Conservation (phyloP, 2,113 vertebrate species). For the Mugil cephalus region DNA sequence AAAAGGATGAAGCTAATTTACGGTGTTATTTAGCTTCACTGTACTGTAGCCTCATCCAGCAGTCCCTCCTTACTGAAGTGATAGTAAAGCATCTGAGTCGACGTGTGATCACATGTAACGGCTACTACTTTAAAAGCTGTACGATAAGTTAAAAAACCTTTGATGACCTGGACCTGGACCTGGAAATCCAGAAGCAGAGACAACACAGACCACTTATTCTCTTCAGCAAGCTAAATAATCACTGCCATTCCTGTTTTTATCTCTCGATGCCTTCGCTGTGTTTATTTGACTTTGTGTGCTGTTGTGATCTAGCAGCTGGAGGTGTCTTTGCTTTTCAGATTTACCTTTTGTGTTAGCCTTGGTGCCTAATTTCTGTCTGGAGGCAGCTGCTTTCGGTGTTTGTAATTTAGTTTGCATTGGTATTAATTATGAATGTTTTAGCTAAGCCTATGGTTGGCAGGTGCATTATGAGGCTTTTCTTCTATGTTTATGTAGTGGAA, state of each 20-base stretch:
- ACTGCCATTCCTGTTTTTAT: background rate
- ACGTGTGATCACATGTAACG: no score
- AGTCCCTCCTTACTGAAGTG: no score
- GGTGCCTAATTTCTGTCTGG: conserved; percentile 19
- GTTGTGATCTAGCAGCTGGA: conserved; percentile 1
- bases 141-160: no score
- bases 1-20: no score
- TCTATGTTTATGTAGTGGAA: conserved; percentile 25
- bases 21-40: no score
- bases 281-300: background rate
- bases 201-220: background rate
- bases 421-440: conserved; percentile 33
- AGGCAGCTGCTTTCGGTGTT: conserved; percentile 28
- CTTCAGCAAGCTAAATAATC: background rate
- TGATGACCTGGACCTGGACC: no score
- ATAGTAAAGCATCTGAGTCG: no score
- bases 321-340: conserved; percentile 2
- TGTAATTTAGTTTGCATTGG: conserved; percentile 40
- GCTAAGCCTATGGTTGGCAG: conserved; percentile 43
- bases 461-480: conserved; percentile 25
- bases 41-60: no score
- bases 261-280: background rate
- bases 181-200: no score
- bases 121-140: background rate
- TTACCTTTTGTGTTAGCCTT: conserved; percentile 13